phyloP scores from a whole-genome alignment of 2,797 vertebrate genomes.

The Hippopotamyrus pictus region DNA sequence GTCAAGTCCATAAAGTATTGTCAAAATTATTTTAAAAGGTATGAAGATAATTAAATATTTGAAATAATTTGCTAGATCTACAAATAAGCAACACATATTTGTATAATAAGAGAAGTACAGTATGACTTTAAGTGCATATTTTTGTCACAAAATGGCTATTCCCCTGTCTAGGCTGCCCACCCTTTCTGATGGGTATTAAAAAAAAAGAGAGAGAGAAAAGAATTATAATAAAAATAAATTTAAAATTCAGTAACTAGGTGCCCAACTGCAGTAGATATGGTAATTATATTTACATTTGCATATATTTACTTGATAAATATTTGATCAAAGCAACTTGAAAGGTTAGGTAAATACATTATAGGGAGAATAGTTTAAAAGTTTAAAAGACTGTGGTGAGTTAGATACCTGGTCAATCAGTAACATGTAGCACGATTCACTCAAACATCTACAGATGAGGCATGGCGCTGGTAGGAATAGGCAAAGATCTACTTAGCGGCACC shows the following conservation, averaged over 20 bases:
- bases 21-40: no score
- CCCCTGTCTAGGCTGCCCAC: background rate
- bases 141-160: background rate
- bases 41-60: no score
- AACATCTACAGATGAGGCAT: background rate
- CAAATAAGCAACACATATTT: no score
- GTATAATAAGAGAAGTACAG: background rate
- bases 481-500: no score
- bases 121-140: background rate
- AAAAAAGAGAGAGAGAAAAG: background rate
- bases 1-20: no score
- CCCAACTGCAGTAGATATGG: background rate
- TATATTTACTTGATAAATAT: background rate
- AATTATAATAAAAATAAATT: background rate
- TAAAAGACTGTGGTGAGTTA: background rate
- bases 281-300: background rate
- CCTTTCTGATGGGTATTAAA: background rate
- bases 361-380: background rate
- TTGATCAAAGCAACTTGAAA: background rate
- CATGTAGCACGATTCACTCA: background rate
- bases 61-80: no score
- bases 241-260: background rate
- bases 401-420: background rate
- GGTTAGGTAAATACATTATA: background rate
- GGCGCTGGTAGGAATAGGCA: no score